These are phyloP conservation scores for Damaliscus lunatus DNA, from an alignment of 2,113 vertebrate genomes.

Conservation along the genomic window DNA sequence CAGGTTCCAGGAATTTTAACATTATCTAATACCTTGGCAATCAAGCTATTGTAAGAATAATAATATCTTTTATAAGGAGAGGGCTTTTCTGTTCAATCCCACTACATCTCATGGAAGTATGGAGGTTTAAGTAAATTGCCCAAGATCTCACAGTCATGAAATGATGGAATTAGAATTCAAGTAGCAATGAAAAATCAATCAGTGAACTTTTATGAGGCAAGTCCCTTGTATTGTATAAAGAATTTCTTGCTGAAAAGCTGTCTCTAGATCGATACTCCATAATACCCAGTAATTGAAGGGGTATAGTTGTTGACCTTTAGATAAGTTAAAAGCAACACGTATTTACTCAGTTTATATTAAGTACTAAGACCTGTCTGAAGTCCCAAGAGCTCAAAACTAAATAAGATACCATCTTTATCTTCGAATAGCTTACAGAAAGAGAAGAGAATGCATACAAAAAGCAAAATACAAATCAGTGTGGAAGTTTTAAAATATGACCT, in stretches of 20 bases:
- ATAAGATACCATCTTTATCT: slow-evolving; percentile 24
- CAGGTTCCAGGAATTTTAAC: background rate
- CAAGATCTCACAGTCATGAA: slow-evolving; percentile 1
- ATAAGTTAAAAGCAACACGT: slow-evolving; percentile 55
- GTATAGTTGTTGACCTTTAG: slow-evolving; percentile 44
- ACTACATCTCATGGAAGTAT: background rate
- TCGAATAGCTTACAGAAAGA: background rate
- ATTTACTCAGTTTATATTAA: slow-evolving; percentile 42
- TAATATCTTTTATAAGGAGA: background rate
- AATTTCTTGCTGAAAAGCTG: slow-evolving; percentile 19
- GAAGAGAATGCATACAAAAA: background rate
- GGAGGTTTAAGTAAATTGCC: background rate
- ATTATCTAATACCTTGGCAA: background rate
- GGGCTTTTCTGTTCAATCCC: background rate
- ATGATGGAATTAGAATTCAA: slow-evolving; percentile 2
- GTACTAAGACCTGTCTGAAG: background rate
- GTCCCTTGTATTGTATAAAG: background rate
- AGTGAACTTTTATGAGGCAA: background rate
- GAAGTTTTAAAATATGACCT: background rate
- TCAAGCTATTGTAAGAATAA: background rate
- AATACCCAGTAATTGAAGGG: slow-evolving; percentile 38
- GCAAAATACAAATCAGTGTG: background rate
- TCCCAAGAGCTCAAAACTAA: background rate
- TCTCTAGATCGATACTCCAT: slow-evolving; percentile 37
- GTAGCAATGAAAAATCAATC: slow-evolving; percentile 22